These are phyloP conservation scores for Lamprotornis superbus DNA, from an alignment of 2,113 vertebrate species.

Conservation along the genomic window DNA sequence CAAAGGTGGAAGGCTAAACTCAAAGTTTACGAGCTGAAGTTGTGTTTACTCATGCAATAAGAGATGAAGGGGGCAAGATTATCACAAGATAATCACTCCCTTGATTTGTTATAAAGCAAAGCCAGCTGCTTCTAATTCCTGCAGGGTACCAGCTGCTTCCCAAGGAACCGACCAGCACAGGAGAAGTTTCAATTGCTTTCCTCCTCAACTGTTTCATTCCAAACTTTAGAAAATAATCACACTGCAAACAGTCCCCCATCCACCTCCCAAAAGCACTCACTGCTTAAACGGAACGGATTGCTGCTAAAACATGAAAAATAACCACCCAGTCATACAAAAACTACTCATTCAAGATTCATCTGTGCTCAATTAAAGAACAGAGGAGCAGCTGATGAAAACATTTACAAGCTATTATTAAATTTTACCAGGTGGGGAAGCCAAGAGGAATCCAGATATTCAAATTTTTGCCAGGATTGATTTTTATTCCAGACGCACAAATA, in stretches of 20 bases:
- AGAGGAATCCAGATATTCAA: neutral
- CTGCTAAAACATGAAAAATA: neutral
- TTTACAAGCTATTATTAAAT: constrained; percentile 32
- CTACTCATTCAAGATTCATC: neutral
- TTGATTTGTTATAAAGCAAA: constrained; percentile 42
- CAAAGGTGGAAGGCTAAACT: neutral
- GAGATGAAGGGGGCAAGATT: constrained; percentile 44
- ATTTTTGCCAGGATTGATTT: constrained; percentile 17
- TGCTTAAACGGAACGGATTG: neutral
- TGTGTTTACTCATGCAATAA: constrained; percentile 20
- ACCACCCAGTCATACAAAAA: neutral
- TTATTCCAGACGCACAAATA: neutral
- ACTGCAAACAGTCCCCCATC: neutral
- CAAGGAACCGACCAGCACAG: neutral
- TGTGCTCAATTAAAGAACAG: neutral
- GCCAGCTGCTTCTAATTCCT: constrained; percentile 45
- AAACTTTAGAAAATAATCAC: neutral
- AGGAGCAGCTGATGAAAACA: constrained; percentile 21
- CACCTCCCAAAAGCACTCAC: neutral
- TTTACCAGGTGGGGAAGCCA: neutral
- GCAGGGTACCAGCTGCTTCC: neutral
- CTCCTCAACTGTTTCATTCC: neutral
- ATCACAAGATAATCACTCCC: constrained; percentile 18
- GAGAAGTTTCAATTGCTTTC: neutral
- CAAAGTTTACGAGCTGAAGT: neutral